These are phyloP conservation scores for Holotrichia oblita DNA, from an alignment of 1,140 invertebrate genomes.

Conservation along the genomic window DNA sequence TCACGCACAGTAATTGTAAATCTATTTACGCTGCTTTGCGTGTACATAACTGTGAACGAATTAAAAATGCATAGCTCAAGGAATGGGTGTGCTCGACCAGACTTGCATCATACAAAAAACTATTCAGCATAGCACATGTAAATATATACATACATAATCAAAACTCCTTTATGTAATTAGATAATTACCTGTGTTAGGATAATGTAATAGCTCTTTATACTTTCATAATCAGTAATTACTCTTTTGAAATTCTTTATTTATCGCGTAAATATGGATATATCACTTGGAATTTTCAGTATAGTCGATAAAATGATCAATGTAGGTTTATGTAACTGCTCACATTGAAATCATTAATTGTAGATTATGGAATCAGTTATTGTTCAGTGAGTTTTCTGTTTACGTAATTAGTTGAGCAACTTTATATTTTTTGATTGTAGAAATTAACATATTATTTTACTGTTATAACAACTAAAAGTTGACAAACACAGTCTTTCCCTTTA, in stretches of 20 bases:
- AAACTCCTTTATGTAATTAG: conserved; percentile 19
- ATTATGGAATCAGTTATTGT: conserved; percentile 15
- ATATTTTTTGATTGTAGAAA: too few relatives aligned
- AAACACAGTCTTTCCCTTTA: background rate
- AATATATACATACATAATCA: background rate
- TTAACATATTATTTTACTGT: background rate
- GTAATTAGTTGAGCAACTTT: background rate
- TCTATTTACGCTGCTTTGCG: background rate
- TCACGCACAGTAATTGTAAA: background rate
- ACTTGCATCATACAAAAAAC: conserved; percentile 10
- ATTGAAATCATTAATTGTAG: background rate
- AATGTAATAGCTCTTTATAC: conserved; percentile 30
- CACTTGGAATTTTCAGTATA: background rate
- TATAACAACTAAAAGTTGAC: background rate
- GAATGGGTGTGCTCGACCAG: conserved; percentile 18
- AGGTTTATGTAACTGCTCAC: conserved; percentile 2
- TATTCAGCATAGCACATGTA: background rate
- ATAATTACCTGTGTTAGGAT: background rate
- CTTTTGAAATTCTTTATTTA: background rate
- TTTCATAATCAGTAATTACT: conserved; percentile 19
- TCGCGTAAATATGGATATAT: background rate
- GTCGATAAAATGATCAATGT: background rate
- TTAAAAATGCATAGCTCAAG: conserved; percentile 34
- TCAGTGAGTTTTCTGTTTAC: background rate
- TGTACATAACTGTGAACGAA: conserved; percentile 23